These are phyloP conservation scores for Heteractis magnifica DNA, from an alignment of 92 coral and sea anemone genomes.

Conservation along the genomic window DNA sequence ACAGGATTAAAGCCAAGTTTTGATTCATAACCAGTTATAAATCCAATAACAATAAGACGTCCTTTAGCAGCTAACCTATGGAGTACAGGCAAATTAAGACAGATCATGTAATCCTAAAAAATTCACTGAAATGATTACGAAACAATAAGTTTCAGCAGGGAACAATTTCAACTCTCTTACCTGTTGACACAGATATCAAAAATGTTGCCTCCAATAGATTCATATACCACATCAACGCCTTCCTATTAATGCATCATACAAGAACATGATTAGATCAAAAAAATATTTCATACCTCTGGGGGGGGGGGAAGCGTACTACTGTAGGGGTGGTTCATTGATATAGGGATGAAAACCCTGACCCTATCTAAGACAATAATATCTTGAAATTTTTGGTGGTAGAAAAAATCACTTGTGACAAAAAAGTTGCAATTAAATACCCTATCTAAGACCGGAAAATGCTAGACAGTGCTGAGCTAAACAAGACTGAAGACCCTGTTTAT, in stretches of 20 bases:
- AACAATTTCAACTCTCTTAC: slow-evolving; percentile 17
- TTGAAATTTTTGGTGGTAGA: no score
- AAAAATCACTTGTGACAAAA: no score
- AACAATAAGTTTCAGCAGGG: background rate
- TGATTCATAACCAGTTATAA: slow-evolving; percentile 73
- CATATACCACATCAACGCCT: slow-evolving; percentile 78
- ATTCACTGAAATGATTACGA: background rate
- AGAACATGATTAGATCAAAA: no score
- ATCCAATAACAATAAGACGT: slow-evolving; percentile 74
- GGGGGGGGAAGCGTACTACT: background rate
- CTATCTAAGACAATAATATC: no score
- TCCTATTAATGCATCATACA: slow-evolving; percentile 13
- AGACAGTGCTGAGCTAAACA: no score
- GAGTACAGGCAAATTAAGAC: background rate
- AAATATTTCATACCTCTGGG: background rate
- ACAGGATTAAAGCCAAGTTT: slow-evolving; percentile 61
- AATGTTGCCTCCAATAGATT: slow-evolving; percentile 79
- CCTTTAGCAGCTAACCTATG: slow-evolving; percentile 63
- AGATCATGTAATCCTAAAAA: background rate
- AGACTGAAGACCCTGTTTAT: no score
- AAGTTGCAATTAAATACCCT: no score
- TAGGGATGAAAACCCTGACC: no score
- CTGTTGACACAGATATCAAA: slow-evolving; percentile 85
- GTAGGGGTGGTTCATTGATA: background rate
- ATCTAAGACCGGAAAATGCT: no score